Evolutionary conservation across 2,797 vertebrate species (phyloP).

Genomic region (Sebastes elongatus): DNA sequence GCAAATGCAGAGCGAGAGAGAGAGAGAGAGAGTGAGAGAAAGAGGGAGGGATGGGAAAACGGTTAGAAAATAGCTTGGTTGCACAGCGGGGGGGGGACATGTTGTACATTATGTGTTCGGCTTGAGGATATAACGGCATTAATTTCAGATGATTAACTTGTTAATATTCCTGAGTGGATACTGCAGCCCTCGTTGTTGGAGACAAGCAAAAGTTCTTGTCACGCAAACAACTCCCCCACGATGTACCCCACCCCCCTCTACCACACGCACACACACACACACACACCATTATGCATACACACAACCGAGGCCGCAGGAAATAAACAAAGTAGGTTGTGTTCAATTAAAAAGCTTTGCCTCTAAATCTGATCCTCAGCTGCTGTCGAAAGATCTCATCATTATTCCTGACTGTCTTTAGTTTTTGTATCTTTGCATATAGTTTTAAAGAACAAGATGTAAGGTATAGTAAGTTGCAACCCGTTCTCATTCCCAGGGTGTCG

Average conservation of each 20-base stretch:
- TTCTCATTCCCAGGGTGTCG: not conserved
- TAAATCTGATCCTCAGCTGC: conserved; percentile 39
- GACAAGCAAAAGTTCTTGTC: conserved; percentile 60
- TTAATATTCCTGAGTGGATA: conserved; percentile 72
- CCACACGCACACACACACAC: not conserved
- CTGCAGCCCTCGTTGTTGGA: conserved; percentile 44
- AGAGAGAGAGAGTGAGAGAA: conserved; percentile 6
- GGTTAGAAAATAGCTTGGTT: conserved; percentile 39
- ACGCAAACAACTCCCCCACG: conserved; percentile 46
- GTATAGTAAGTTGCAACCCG: not conserved
- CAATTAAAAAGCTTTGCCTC: conserved; percentile 38
- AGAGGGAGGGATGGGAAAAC: conserved; percentile 9
- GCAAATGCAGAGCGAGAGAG: conserved; percentile 49
- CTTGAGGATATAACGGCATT: conserved; percentile 65
- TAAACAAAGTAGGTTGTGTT: conserved; percentile 48
- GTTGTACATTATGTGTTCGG: conserved; percentile 50
- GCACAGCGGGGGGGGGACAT: conserved; percentile 1
- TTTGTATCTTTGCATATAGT: not conserved
- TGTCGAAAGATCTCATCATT: not conserved
- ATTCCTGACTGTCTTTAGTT: not conserved
- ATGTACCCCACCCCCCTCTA: not conserved
- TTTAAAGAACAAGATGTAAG: not conserved
- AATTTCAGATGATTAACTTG: conserved; percentile 80
- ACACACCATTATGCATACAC: conserved; percentile 27
- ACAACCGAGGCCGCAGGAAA: conserved; percentile 34